A percentile compares a stretch with the other conserved stretches of the same genome.
phyloP scores from a whole-genome alignment of 2,797 vertebrate species.

The Phylloscopus collybita region DNA sequence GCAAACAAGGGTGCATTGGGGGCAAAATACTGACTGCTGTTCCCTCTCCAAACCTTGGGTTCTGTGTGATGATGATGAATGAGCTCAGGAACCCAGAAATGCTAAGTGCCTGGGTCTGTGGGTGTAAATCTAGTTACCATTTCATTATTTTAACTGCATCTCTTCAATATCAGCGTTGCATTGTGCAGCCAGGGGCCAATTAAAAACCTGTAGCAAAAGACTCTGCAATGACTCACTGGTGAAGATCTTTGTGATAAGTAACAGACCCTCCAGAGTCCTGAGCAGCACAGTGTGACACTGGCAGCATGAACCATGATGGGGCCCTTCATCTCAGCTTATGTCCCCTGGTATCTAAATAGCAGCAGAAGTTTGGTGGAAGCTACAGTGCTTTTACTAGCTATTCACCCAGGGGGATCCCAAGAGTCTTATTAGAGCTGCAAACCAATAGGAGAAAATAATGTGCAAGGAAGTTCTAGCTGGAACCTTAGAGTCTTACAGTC shows the following conservation, averaged over 20 bases:
- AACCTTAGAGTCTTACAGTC: conserved; percentile 30
- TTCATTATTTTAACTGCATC: background rate
- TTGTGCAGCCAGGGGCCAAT: background rate
- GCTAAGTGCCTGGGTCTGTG: background rate
- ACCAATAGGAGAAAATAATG: conserved; percentile 37
- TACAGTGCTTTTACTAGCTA: conserved; percentile 40
- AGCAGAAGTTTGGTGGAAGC: conserved; percentile 19
- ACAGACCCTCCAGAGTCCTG: background rate
- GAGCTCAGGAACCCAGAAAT: background rate
- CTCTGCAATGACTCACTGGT: background rate
- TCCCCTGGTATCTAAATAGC: background rate
- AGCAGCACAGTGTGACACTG: background rate
- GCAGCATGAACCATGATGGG: background rate
- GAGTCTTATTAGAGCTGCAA: conserved; percentile 13
- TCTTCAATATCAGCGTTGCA: background rate
- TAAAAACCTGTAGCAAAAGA: background rate
- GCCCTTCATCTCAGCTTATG: conserved; percentile 39
- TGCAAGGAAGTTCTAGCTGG: conserved; percentile 22
- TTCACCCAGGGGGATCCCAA: background rate
- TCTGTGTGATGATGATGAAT: background rate
- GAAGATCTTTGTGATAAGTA: background rate
- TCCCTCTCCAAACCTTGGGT: background rate
- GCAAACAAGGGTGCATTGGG: background rate
- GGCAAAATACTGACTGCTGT: background rate
- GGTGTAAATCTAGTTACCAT: background rate